Percentiles rank a stretch among this genome's conserved stretches.
phyloP scores from a whole-genome alignment of 2,888 invertebrate species.

The Hanleya hanleyi region DNA sequence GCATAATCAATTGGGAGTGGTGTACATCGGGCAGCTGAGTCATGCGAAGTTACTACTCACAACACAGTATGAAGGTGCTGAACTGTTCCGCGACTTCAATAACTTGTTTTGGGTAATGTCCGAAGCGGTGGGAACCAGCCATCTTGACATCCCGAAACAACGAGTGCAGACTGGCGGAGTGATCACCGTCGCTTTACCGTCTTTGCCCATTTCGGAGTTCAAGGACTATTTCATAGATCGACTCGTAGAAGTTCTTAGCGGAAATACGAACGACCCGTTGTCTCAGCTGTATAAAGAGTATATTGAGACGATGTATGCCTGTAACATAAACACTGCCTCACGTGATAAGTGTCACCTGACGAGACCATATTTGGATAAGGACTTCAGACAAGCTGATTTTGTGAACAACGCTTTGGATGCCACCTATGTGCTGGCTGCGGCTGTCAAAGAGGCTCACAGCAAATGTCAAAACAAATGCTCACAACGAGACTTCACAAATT shows the following conservation, averaged over 20 bases:
- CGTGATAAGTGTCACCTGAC: background rate
- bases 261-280: background rate
- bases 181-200: background rate
- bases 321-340: background rate
- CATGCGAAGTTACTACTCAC: constrained; percentile 33
- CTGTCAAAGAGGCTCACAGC: constrained; percentile 38
- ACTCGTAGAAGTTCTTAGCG: constrained; percentile 7
- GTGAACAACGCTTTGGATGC: constrained; percentile 48
- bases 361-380: background rate
- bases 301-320: background rate
- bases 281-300: background rate
- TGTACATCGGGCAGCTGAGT: constrained; percentile 51
- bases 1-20: constrained; percentile 42
- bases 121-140: constrained; percentile 46
- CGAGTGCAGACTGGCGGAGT: background rate
- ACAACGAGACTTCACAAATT: background rate
- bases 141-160: constrained; percentile 6
- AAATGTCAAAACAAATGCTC: too few relatives aligned
- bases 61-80: background rate
- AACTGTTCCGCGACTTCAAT: background rate
- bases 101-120: constrained; percentile 53
- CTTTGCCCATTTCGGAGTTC: constrained; percentile 16
- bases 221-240: constrained; percentile 15
- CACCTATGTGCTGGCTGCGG: constrained; percentile 51
- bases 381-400: constrained; percentile 33